These are phyloP conservation scores for Amblyraja radiata DNA, from an alignment of 2,797 vertebrate species.

Conservation along the genomic window DNA sequence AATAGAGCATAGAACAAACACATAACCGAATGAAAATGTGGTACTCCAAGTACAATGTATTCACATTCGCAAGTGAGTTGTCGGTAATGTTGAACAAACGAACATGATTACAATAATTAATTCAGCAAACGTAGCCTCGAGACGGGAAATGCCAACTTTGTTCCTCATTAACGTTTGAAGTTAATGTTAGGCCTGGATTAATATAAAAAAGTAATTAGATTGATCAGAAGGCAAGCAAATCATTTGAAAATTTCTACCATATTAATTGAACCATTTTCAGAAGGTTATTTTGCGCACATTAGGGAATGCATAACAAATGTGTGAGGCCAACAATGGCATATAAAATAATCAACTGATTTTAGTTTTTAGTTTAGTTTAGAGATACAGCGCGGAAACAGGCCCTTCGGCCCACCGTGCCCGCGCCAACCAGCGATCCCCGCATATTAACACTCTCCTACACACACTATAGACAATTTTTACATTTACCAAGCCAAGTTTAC, in stretches of 20 bases:
- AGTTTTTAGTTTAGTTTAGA: too few species aligned
- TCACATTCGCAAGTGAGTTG: neutral
- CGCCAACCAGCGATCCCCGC: too few species aligned
- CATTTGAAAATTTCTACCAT: neutral
- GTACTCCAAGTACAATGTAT: neutral
- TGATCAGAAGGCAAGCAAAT: neutral
- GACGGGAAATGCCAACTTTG: neutral
- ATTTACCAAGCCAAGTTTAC: too few species aligned
- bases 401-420: too few species aligned
- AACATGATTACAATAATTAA: neutral
- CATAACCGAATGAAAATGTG: neutral
- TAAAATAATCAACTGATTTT: neutral
- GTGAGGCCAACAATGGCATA: neutral
- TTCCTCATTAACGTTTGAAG: constrained; percentile 14
- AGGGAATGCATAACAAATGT: neutral
- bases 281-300: neutral
- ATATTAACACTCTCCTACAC: too few species aligned
- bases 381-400: too few species aligned
- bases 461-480: too few species aligned
- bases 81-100: neutral
- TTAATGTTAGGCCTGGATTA: neutral
- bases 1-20: neutral
- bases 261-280: constrained; percentile 23
- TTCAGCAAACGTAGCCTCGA: neutral
- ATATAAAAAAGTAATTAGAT: constrained; percentile 10